These are phyloP conservation scores for Oncorhynchus masou DNA, from an alignment of 2,113 vertebrate species.

Conservation along the genomic window DNA sequence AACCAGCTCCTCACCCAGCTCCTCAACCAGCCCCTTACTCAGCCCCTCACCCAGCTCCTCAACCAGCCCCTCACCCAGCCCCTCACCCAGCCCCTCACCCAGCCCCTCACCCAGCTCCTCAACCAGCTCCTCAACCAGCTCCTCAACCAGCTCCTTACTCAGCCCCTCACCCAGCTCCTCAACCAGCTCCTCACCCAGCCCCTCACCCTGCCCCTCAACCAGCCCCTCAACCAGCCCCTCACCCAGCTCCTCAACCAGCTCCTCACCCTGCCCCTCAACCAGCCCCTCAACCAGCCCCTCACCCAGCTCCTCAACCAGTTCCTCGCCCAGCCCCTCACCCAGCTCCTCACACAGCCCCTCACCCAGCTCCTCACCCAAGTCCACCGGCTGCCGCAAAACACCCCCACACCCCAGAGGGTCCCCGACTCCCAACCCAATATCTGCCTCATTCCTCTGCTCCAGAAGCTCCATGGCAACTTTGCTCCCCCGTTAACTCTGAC, in stretches of 20 bases:
- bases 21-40: conserved; percentile 7
- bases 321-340: background rate
- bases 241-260: background rate
- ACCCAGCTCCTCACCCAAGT: background rate
- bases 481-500: conserved; percentile 11
- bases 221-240: background rate
- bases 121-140: accelerated
- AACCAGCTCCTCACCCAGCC: background rate
- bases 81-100: no score
- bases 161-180: background rate
- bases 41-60: background rate
- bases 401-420: conserved; percentile 21
- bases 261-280: background rate
- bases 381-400: conserved; percentile 20
- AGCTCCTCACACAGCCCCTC: no score
- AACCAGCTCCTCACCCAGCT: background rate
- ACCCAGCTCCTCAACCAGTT: conserved; percentile 24
- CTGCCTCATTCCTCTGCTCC: conserved; percentile 41
- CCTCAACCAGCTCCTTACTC: no score
- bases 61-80: accelerated
- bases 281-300: conserved; percentile 30
- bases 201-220: background rate
- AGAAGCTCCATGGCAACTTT: conserved; percentile 64
- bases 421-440: conserved; percentile 9
- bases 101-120: no score